Base-by-base conservation (phyloP, 2,113 vertebrate species). In the Nettapus auritus region DNA sequence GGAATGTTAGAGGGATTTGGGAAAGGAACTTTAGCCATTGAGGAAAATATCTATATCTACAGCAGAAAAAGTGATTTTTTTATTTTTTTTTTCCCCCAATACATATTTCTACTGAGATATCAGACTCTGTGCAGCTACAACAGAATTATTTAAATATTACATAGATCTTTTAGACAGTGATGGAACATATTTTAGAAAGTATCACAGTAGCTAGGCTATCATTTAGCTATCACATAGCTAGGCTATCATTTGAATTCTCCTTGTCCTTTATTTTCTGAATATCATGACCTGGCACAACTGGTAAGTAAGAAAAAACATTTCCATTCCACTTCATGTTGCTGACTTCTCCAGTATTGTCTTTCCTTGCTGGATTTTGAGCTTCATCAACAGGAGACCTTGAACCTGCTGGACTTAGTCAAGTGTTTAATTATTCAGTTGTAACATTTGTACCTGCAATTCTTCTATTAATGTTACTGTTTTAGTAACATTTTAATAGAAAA, bases 291-390 rank as follows among this genome's bases (percentile, higher is more conserved):
- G 66, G 60, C 56, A 34, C 62, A 82, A 26, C 36, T 75, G 31
- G 25, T 59, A 34, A 70, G 29, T 91, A 84, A 60, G 63, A 75
- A 84, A 82, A 89, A 82, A 15, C 20, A 74, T 86, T 96, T 96
- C 77, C 59, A 13, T 84, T 86, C 64, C 31, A 46, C 36, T 90
- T 88, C 26, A 21, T 44, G 48, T 86, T 92, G 38, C 50, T 76
- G 69, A 0, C 34, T 34, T 76, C 59, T 48, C 63, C 57, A 48
- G 6, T 38, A 62, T 48, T 90, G 67, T 53, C 55, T 14, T 44
- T 85, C n/a, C 8, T 14, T 84, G 75, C 63, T 84, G 42, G 66
- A 22, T 87, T 91, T 62, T 50, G 36, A 75, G 52, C 69, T 75
- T 81, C 6, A 4, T 57, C 69, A 77, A 25, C 55, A 57, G 86